Base-by-base conservation (phyloP, 2,113 vertebrate genomes). In the Piprites chloris region DNA sequence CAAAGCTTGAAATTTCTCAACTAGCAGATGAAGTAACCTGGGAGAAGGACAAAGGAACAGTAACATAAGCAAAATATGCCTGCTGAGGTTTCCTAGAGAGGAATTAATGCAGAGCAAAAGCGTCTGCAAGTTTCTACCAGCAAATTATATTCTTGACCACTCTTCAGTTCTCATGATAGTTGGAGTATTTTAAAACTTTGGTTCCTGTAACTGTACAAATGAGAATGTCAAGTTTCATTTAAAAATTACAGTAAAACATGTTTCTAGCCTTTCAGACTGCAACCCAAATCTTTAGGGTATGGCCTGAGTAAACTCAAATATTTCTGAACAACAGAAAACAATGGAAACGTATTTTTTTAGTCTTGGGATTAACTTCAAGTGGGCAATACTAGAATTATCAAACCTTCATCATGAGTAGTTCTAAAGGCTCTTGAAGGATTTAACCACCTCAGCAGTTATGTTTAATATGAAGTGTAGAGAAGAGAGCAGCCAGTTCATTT, bases 401-500 rank as follows among this genome's bases (percentile, higher is more conserved):
- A 81, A 87, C 61, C 72, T 66, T 74, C 11, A 12, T 61, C 65
- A 83, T 86, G 61, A 78, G 44, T 74, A 71, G 27, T 35, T 24
- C 53, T 90, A 39, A 93, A 93, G 85, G 55, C 53, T 87, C 56
- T 75, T 72, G 81, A 87, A 86, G 79, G 50, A 85, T 90, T 90
- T 94, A 89, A 87, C 73, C 3, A 11, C 68, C 80, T 96, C 86
- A 90, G 88, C 86, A 93, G 83, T 82, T 94, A 63, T 0, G 18
- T 92, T 85, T 76, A 89, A 85, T 76, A 55, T 92, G 73, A 88
- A 93, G 37, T 44, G 66, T 72, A 37, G 32, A 95, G 63, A 84
- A 61, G 44, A 87, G 66, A 93, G 59, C 73, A 94, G 80, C 37
- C 69, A 46, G 87, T 89, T 94, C 87, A 81, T 93, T 93, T 90